phyloP scores from a whole-genome alignment of 2,113 vertebrate species.

The Sprattus sprattus region DNA sequence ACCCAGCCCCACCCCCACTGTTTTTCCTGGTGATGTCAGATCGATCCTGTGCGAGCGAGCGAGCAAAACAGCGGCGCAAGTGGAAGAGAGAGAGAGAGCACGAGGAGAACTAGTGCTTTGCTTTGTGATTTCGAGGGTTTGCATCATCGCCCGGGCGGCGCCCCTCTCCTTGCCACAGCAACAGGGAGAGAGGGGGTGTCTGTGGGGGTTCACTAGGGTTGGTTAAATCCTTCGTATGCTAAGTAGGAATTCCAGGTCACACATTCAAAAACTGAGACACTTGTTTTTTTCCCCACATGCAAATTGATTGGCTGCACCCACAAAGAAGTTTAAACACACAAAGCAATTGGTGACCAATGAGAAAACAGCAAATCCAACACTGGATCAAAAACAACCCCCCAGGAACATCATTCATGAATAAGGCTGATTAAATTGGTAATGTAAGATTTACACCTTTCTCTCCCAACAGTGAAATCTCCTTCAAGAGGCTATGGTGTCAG shows the following conservation, averaged over 20 bases:
- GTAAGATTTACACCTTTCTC: slow-evolving; percentile 9
- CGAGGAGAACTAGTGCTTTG: slow-evolving; percentile 45
- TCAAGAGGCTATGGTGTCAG: not conserved
- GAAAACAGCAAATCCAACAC: not conserved
- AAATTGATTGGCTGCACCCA: slow-evolving; percentile 46
- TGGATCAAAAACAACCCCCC: slow-evolving; percentile 37
- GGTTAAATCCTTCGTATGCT: slow-evolving; percentile 47
- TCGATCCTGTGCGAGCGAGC: not conserved
- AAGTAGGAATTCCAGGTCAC: slow-evolving; percentile 41
- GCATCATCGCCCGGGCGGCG: slow-evolving; percentile 71
- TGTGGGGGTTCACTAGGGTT: slow-evolving; percentile 10
- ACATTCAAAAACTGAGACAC: slow-evolving; percentile 12
- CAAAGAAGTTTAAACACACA: slow-evolving; percentile 58
- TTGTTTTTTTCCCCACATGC: slow-evolving; percentile 49
- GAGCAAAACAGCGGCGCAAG: slow-evolving; percentile 23
- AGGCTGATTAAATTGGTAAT: not conserved
- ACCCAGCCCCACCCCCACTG: slow-evolving; percentile 40
- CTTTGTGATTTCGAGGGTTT: slow-evolving; percentile 71
- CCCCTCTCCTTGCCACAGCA: slow-evolving; percentile 43
- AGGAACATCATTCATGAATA: slow-evolving; percentile 38
- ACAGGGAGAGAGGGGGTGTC: slow-evolving; percentile 32
- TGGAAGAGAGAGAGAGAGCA: slow-evolving; percentile 41
- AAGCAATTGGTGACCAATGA: slow-evolving; percentile 51
- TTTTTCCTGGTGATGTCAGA: slow-evolving; percentile 58
- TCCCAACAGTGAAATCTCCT: not conserved